These are phyloP conservation scores for Empis stercorea DNA, from an alignment of 2,888 invertebrate genomes.

Conservation along the genomic window DNA sequence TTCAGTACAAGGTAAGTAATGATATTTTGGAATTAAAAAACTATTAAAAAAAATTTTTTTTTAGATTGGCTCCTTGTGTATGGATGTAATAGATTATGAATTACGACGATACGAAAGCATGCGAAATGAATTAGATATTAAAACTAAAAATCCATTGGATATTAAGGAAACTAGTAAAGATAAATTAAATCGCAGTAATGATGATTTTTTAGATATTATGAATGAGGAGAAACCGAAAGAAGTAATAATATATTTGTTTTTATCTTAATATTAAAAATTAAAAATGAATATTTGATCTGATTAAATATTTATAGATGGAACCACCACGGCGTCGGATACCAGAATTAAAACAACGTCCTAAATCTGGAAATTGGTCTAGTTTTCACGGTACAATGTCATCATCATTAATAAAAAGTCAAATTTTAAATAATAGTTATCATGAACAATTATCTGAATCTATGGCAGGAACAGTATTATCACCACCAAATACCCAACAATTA, in stretches of 20 bases:
- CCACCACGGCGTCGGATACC: slow-evolving; percentile 57
- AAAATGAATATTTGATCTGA: not conserved
- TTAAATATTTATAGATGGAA: slow-evolving; percentile 36
- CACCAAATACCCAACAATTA: not conserved
- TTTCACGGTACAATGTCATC: slow-evolving; percentile 38
- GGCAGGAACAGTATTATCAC: slow-evolving; percentile 25
- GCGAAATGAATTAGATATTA: slow-evolving; percentile 59
- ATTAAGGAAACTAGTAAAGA: slow-evolving; percentile 28
- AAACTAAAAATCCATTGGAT: slow-evolving; percentile 34
- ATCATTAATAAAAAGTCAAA: slow-evolving; percentile 43
- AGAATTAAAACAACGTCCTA: slow-evolving; percentile 59
- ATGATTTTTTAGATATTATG: slow-evolving; percentile 35
- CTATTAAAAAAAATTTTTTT: not conserved
- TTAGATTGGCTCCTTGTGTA: slow-evolving; percentile 87
- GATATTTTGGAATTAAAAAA: too few relatives aligned
- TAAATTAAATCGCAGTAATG: slow-evolving; percentile 29
- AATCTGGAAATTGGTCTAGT: slow-evolving; percentile 55
- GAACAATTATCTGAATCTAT: slow-evolving; percentile 42
- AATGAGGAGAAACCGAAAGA: slow-evolving; percentile 37
- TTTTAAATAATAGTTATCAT: slow-evolving; percentile 55
- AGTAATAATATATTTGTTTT: too few relatives aligned
- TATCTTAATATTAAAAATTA: too few relatives aligned
- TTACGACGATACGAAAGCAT: slow-evolving; percentile 86
- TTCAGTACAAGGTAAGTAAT: slow-evolving; percentile 73
- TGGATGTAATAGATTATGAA: slow-evolving; percentile 94